These are phyloP conservation scores for Pterostichus madidus DNA, from an alignment of 2,888 invertebrate genomes.

Conservation along the genomic window DNA sequence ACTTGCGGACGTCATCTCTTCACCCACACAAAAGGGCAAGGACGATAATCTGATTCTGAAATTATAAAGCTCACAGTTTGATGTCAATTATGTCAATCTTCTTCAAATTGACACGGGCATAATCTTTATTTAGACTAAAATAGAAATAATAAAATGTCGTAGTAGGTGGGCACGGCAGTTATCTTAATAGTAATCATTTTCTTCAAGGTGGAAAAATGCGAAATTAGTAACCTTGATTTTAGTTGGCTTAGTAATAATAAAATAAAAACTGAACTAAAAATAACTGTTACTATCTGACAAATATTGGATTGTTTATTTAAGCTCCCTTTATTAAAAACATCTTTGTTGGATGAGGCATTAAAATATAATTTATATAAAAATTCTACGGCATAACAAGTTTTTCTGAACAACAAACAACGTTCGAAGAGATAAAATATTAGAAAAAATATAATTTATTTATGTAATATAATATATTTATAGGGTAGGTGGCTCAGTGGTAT, in stretches of 20 bases:
- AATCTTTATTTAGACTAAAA: not conserved
- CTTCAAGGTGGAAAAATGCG: slow-evolving; percentile 10
- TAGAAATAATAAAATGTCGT: not conserved
- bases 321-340: not conserved
- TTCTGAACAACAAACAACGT: not conserved
- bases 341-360: not conserved
- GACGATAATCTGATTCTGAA: not conserved
- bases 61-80: slow-evolving; percentile 6
- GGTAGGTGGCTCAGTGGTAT: too few species aligned
- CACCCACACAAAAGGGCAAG: not conserved
- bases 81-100: not conserved
- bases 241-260: slow-evolving; percentile 1
- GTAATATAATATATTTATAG: too few species aligned
- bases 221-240: slow-evolving; percentile 14
- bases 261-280: not conserved
- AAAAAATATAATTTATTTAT: too few species aligned
- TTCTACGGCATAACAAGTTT: not conserved
- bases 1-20: slow-evolving; percentile 6
- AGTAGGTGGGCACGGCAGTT: too few species aligned
- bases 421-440: not conserved
- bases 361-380: not conserved
- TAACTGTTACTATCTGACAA: slow-evolving; percentile 9
- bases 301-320: slow-evolving; percentile 4
- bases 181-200: not conserved
- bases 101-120: not conserved